Evolutionary conservation across 2,888 invertebrate genomes (phyloP), one percentile per base, ranked within the genome.

Genomic region (Diloba caeruleocephala): DNA sequence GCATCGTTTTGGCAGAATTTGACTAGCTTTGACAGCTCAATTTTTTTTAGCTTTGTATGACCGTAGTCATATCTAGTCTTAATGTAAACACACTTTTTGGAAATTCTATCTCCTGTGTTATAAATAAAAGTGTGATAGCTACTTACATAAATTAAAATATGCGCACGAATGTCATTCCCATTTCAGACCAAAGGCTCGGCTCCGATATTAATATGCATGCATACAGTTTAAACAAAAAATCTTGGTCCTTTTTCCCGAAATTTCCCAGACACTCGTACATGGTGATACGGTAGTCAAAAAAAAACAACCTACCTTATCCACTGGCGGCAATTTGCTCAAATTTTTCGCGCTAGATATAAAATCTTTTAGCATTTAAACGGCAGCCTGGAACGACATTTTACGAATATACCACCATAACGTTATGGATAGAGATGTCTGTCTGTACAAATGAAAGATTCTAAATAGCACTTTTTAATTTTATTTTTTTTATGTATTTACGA

Each of bases 291-390:
- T 4, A 44, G 49, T 33, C 1, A 44, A 51, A 61, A 43, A 67
- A 75, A 65, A 71, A 44, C 50, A 44, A 45, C 48, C 54, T 61
- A 67, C 63, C 58, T 70, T 62, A 61, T 65, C 63, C 68, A 60
- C 62, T 59, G 56, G 61, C 60, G 61, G 70, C 58, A 75, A 75
- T 76, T 76, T 72, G 66, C 65, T 72, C 59, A 56, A 71, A 72
- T 74, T 75, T 75, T 74, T 75, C 74, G 39, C 63, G 65, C 70
- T 71, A 73, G 63, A 66, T 70, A 76, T 74, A 76, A 75, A 75
- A 76, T 76, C 72, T 70, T 71, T 71, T 59, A 68, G 51, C 71
- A 51, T 68, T 69, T 71, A 54, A 71, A 68, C 61, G 42, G 49
- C 37, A 45, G 37, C 29, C 43, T 19, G 31, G 50, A 49, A 60